Conservation (phyloP, 2,797 vertebrate species). For the Schizopygopsis pylzovi region DNA sequence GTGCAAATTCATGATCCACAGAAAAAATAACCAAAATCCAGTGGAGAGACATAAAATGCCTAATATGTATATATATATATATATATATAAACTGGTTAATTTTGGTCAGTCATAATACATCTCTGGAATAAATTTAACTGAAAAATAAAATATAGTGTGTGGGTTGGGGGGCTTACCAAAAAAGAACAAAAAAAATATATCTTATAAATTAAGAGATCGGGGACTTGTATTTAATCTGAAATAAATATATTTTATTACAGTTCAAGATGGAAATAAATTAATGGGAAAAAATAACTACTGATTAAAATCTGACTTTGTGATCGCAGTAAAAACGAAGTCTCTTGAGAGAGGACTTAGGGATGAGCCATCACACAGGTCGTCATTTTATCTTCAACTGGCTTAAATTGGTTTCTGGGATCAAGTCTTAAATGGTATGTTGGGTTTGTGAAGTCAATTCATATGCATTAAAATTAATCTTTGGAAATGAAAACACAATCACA, state of each 20-base stretch:
- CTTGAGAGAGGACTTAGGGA: constrained; percentile 33
- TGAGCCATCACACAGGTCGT: constrained; percentile 30
- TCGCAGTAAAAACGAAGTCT: constrained; percentile 17
- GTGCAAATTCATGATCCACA: neutral
- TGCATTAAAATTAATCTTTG: constrained; percentile 38
- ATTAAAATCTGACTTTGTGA: constrained; percentile 35
- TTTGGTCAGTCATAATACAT: neutral
- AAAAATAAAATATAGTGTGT: neutral
- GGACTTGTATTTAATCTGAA: constrained; percentile 38
- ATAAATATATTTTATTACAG: constrained; percentile 48
- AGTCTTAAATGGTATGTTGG: neutral
- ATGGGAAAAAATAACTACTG: neutral
- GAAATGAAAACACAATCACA: constrained; percentile 23
- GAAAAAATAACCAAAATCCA: neutral
- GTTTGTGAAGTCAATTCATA: constrained; percentile 35
- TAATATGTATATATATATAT: too few species aligned
- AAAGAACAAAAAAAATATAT: too few species aligned
- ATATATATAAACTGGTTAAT: neutral
- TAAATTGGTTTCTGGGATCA: constrained; percentile 41
- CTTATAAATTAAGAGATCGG: constrained; percentile 33
- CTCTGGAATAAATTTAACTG: neutral
- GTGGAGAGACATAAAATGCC: neutral
- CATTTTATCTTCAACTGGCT: constrained; percentile 43
- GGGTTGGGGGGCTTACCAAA: too few species aligned
- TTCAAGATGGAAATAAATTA: constrained; percentile 3